Base-by-base conservation (phyloP, 2,797 vertebrate species). In the Anableps anableps region DNA sequence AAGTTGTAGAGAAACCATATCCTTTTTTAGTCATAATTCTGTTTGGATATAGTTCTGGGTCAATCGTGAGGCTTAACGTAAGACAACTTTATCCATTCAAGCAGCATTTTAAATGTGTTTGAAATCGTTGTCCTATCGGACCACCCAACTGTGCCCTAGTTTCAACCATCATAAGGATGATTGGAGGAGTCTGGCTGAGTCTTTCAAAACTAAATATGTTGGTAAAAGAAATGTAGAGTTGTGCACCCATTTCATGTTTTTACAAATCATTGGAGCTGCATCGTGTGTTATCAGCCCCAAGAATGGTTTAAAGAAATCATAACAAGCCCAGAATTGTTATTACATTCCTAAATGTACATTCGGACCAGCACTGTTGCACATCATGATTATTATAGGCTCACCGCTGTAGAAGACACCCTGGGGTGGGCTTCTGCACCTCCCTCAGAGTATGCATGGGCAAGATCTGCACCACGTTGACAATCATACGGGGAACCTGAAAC, bases 401-500 rank as follows among this genome's bases (percentile, higher is more conserved):
- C 96, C 93, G 87, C 80, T 96, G 95, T 31, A 96, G 95, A 31
- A 94, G 87, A 77, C 96, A 96, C 43, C 95, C 95, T 1, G 94
- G 93, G 4, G 95, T 95, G 53, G 95, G 95, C 83, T 92, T 96
- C 80, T 94, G 92, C 47, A 96, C 95, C 91, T 96, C 95, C 83
- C 95, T 93, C 62, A 96, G 88, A 41, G 93, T 90, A 83, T 94
- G 84, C 95, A 96, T 96, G 77, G 93, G 94, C 43, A 95, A 83
- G 72, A 96, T 95, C 91, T 96, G 96, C 70, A 93, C 96, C 26
- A 96, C 92, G 2, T 96, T 96, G 21, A 96, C 94, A 9, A 96
- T 96, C 94, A 96, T 95, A 55, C 96, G 95, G 68, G 96, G 96
- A 86, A 97, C 94, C 96, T 96, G 88, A 76, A 85, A 76, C 62